Conservation (phyloP, 2,888 invertebrate genomes). For the Tetramorium bicarinatum region DNA sequence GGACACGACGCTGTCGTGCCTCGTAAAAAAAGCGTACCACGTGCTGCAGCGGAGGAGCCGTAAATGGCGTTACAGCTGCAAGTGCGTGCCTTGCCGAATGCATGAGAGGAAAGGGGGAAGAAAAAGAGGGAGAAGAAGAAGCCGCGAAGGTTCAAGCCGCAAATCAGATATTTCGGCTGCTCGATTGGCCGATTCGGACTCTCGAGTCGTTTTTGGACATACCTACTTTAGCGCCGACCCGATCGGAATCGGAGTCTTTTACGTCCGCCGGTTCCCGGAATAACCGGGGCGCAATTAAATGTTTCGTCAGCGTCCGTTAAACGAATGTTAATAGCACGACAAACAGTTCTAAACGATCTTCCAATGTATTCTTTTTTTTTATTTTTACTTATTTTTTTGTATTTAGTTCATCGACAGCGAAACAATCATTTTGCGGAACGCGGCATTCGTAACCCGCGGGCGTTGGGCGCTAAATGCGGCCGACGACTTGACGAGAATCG, state of each 20-base stretch:
- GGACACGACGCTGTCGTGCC: constrained; percentile 52
- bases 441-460: background rate
- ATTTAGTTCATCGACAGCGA: background rate
- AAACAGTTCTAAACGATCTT: background rate
- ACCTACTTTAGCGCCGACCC: constrained; percentile 31
- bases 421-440: constrained; percentile 1
- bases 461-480: background rate
- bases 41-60: constrained; percentile 36
- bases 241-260: constrained; percentile 23
- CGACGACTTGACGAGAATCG: background rate
- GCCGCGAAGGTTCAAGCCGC: constrained; percentile 39
- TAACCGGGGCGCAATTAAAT: constrained; percentile 15
- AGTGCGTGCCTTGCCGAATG: constrained; percentile 32
- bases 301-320: constrained; percentile 10
- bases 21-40: constrained; percentile 43
- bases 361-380: background rate
- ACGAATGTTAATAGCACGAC: constrained; percentile 30
- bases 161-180: constrained; percentile 58
- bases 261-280: constrained; percentile 35
- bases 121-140: constrained; percentile 29
- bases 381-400: background rate
- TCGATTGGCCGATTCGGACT: constrained; percentile 16
- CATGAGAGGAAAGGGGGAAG: constrained; percentile 23
- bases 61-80: constrained; percentile 58
- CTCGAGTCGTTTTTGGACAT: constrained; percentile 46